phyloP scores from a whole-genome alignment of 2,113 vertebrate genomes.

The Anolis sagrei region DNA sequence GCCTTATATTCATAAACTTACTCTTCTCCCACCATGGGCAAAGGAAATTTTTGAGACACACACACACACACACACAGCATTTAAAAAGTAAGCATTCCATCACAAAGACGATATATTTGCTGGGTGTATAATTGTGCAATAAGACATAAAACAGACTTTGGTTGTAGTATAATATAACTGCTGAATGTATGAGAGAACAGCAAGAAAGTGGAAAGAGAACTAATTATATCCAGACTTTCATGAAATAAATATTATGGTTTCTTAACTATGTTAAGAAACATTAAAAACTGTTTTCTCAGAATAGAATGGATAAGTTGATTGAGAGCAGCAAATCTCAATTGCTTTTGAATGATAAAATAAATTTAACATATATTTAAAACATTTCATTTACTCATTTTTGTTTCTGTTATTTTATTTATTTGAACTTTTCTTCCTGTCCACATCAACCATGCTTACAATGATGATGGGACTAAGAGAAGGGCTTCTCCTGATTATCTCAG shows the following conservation, averaged over 20 bases:
- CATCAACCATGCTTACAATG: too few species aligned
- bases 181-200: neutral
- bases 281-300: neutral
- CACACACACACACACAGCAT: neutral
- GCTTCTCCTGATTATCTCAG: too few species aligned
- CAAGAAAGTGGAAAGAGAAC: neutral
- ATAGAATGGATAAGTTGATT: neutral
- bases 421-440: too few species aligned
- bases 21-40: neutral
- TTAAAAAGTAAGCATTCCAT: neutral
- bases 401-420: too few species aligned
- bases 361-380: too few species aligned
- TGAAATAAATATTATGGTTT: neutral
- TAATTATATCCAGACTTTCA: neutral
- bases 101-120: neutral
- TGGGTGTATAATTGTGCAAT: neutral
- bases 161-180: neutral
- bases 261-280: neutral
- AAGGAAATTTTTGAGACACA: neutral
- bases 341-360: too few species aligned
- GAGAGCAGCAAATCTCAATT: too few species aligned
- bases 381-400: too few species aligned
- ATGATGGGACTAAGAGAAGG: too few species aligned
- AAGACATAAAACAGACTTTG: neutral
- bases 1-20: neutral